Conservation (phyloP, 1,140 invertebrate species). For the Aporrectodea caliginosa region DNA sequence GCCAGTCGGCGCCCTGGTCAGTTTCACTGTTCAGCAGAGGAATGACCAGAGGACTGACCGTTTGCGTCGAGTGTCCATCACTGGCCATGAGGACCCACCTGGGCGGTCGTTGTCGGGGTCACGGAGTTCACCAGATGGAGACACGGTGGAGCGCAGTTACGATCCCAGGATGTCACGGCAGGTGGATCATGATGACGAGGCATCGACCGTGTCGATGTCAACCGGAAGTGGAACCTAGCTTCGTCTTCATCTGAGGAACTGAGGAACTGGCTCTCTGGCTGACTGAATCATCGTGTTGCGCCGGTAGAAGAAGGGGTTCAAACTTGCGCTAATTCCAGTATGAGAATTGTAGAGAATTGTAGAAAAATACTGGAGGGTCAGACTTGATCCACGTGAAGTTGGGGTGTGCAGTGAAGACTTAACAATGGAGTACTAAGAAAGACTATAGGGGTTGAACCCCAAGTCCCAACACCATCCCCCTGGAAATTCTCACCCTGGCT, state of each 20-base stretch:
- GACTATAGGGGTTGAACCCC: no score
- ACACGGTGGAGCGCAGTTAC: conserved; percentile 49
- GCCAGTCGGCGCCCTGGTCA: neutral
- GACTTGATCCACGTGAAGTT: no score
- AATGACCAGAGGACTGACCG: conserved; percentile 38
- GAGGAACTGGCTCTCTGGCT: no score
- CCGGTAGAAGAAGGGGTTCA: no score
- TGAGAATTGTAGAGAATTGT: no score
- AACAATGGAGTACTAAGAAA: no score
- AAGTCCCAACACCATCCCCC: no score
- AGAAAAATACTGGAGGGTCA: no score
- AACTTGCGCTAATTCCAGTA: no score
- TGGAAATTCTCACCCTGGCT: no score
- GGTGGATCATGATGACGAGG: conserved; percentile 44
- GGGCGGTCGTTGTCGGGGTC: conserved; percentile 47
- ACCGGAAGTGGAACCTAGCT: conserved; percentile 28
- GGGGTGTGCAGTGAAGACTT: no score
- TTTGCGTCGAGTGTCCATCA: conserved; percentile 51
- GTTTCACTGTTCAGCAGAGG: conserved; percentile 40
- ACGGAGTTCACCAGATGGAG: conserved; percentile 41
- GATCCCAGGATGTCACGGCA: conserved; percentile 47
- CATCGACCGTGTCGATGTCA: conserved; percentile 40
- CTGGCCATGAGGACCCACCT: conserved; percentile 44
- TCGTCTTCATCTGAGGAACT: neutral
- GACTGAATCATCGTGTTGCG: no score